Base-by-base conservation (phyloP, 2,113 vertebrate species). In the Notechis scutatus region DNA sequence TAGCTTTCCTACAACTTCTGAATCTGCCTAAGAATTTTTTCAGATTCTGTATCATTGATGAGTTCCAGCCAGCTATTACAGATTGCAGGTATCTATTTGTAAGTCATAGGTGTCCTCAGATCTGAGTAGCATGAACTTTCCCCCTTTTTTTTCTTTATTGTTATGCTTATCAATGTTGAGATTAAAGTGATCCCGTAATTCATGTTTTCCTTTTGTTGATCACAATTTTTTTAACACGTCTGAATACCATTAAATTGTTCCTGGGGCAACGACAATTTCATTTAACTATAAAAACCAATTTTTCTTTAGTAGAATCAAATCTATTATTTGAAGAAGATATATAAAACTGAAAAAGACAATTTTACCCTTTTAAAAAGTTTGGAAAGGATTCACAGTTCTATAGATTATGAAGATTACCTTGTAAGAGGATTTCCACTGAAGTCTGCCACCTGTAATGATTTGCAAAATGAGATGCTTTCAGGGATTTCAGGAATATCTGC, bases 401-500 rank as follows among this genome's bases (percentile, higher is more conserved):
- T 93, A 81, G 39, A 87, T 55, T 89, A 56, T 23, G 14, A 94
- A 95, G 47, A 10, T 96, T 98, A 99, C 99, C 99, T 99, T 95
- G 98, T 98, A 96, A 99, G 97, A 93, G 99, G 99, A 97, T 99
- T 99, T 95, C 99, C 99, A 95, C 99, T 99, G 97, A 99, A 99
- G 97, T 99, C 99, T 96, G 99, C 99, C 94, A 99, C 97, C 97
- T 99, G 99, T 92, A 99, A 98, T 91, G 98, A 98, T 98, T 98
- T 99, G 97, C 99, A 99, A 97, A 98, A 98, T 54, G 99, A 99
- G 98, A 99, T 99, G 97, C 97, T 99, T 96, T 99, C 99, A 96
- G 99, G 99, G 97, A 99, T 99, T 98, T 99, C 99, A 95, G 98
- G 97, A 96, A 99, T 99, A 97, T 99, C 99, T 99, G 97, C 81